Conservation (phyloP, 2,113 vertebrate genomes). For the Monopterus albus region DNA sequence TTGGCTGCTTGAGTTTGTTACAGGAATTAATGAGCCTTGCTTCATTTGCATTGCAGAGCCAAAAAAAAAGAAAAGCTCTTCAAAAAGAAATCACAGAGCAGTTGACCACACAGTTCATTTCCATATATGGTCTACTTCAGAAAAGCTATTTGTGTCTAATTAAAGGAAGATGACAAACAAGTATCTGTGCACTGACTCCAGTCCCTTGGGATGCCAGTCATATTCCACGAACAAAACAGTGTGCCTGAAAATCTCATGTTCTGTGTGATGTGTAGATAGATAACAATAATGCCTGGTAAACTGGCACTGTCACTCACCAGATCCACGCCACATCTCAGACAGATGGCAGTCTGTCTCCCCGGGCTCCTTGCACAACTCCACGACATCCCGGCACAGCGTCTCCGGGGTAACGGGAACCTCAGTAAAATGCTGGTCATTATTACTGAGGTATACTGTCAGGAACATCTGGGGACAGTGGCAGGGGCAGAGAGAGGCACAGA, state of each 20-base stretch:
- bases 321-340: slow-evolving; percentile 93
- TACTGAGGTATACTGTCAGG: slow-evolving; percentile 98
- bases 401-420: slow-evolving; percentile 97
- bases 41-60: slow-evolving; percentile 60
- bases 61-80: slow-evolving; percentile 53
- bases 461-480: slow-evolving; percentile 88
- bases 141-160: slow-evolving; percentile 48
- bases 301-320: slow-evolving; percentile 81
- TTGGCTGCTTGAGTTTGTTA: slow-evolving; percentile 46
- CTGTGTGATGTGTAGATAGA: neutral
- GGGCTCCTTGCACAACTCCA: slow-evolving; percentile 96
- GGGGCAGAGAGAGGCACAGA: neutral
- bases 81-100: slow-evolving; percentile 37
- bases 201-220: neutral
- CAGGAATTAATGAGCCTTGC: slow-evolving; percentile 38
- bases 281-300: neutral
- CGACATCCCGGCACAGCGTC: slow-evolving; percentile 93
- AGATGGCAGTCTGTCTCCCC: slow-evolving; percentile 93
- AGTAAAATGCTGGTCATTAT: slow-evolving; percentile 97
- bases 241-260: neutral
- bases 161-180: slow-evolving; percentile 33
- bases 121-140: slow-evolving; percentile 31
- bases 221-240: slow-evolving; percentile 23
- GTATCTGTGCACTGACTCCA: slow-evolving; percentile 1
- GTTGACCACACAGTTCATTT: slow-evolving; percentile 46